phyloP scores from a whole-genome alignment of 2,797 vertebrate species.

The Hypotaenidia philippensis region DNA sequence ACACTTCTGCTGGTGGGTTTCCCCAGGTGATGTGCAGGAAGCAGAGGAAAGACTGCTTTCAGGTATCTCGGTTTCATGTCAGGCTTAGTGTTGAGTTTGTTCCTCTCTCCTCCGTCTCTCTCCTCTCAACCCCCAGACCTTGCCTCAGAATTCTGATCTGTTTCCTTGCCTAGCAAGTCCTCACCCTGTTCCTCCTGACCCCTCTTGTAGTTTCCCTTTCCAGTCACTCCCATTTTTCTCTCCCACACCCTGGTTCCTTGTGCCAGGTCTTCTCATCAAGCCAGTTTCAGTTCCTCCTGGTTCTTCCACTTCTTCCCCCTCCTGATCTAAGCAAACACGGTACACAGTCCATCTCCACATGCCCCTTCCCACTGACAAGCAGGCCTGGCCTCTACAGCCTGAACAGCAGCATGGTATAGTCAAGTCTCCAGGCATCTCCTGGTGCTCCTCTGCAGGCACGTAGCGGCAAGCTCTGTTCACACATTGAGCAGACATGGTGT shows the following conservation, averaged over 20 bases:
- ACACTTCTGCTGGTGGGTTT: neutral
- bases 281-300: conserved; percentile 23
- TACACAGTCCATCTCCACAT: accelerated
- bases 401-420: neutral
- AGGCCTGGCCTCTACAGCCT: neutral
- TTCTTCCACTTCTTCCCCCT: neutral
- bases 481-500: conserved; percentile 24
- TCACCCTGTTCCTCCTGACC: conserved; percentile 29
- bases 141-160: neutral
- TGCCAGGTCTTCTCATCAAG: conserved; percentile 1
- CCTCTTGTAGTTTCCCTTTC: conserved; percentile 39
- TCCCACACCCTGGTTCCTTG: conserved; percentile 3
- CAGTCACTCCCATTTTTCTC: conserved; percentile 19
- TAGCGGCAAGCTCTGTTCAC: neutral
- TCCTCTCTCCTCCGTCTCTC: neutral
- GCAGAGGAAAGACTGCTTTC: neutral
- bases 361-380: neutral
- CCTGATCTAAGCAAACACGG: neutral
- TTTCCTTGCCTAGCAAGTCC: conserved; percentile 1
- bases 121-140: neutral
- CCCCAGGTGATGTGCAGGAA: neutral
- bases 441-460: neutral
- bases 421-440: neutral
- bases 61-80: neutral
- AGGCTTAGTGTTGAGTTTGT: neutral